Base-by-base conservation (phyloP, 2,888 invertebrate genomes). In the Luperina nickerlii region DNA sequence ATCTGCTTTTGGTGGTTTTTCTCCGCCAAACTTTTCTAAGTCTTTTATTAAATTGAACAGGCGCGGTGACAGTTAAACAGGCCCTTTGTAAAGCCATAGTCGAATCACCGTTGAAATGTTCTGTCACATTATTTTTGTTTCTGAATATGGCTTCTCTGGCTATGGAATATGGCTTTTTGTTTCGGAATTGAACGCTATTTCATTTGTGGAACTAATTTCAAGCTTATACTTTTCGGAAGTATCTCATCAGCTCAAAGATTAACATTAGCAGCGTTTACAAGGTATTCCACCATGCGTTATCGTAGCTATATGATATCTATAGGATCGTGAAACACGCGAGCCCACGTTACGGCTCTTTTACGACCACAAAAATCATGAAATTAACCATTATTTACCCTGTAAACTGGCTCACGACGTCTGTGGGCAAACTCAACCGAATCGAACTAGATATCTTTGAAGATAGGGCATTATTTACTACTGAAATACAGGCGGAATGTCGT, bases 351-450 rank as follows among this genome's bases (percentile, higher is more conserved):
- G 92, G 91, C 90, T 90, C 92, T 89, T 94, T 91, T 92, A 93
- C 91, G 92, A 91, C 91, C 92, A 92, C 94, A 93, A 94, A 94
- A 93, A 93, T 95, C 94, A 96, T 96, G 93, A 95, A 95, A 95
- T 96, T 94, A 95, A 91, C 87, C 91, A 92, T 92, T 93, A 92
- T 92, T 92, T 91, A 85, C 87, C 85, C 85, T 87, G 88, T 91
- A 92, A 91, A 85, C 84, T 82, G 89, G 87, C 90, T 89, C 87
- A 91, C 88, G 89, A 85, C 87, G 87, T 90, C 88, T 88, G 86
- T 79, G 83, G 78, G 80, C 79, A 73, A 80, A 81, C 70, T 76
- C 69, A 66, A 76, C 72, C 60, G 74, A 57, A 83, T 82, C 81
- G 74, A 88, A 89, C 74, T 79, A 85, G 88, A 88, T 88, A 83